Evolutionary conservation across 2,888 invertebrate genomes (phyloP), one percentile per base, ranked within the genome.

Genomic region (Cyclophora albipunctata): DNA sequence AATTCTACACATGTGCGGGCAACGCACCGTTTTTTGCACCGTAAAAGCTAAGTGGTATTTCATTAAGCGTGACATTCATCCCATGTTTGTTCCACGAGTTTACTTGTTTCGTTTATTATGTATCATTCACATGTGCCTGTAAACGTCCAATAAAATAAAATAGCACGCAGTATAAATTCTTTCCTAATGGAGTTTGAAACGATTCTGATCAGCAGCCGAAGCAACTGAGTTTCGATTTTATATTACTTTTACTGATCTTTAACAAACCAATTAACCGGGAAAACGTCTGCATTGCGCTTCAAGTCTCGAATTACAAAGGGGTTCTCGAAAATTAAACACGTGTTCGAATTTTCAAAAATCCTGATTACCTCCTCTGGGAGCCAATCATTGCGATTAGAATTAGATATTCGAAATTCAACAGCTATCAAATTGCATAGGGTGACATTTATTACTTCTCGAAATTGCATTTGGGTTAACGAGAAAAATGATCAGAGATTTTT

Each of bases 381-480:
- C 82, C 86, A 87, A 86, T 88, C 84, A 85, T 78, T 67, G 78
- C 76, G 75, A 84, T 85, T 85, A 85, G 81, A 86, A 86, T 86
- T 85, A 86, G 86, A 85, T 84, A 84, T 85, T 84, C 75, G 73
- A 76, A 74, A 75, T 81, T 80, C 78, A 78, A 81, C 78, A 69
- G 70, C 70, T 83, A 86, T 86, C 83, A 64, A 73, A 73, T 86
- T 84, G 76, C 85, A 66, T 72, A 64, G 85, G 84, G 84, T 75
- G 78, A 76, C 74, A 75, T 69, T 71, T 73, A 67, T 66, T 67
- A 67, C 62, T 63, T 63, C 62, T 65, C 60, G 58, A 69, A 67
- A 56, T 44, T 50, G 40, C 46, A 48, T 49, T 37, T 42, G 37
- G 33, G 33, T 45, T 48, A 50, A 47, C 45, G 35, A 34, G 35